These are phyloP conservation scores for Mesoclemmys tuberculata DNA, from an alignment of 2,113 vertebrate genomes.

Conservation along the genomic window DNA sequence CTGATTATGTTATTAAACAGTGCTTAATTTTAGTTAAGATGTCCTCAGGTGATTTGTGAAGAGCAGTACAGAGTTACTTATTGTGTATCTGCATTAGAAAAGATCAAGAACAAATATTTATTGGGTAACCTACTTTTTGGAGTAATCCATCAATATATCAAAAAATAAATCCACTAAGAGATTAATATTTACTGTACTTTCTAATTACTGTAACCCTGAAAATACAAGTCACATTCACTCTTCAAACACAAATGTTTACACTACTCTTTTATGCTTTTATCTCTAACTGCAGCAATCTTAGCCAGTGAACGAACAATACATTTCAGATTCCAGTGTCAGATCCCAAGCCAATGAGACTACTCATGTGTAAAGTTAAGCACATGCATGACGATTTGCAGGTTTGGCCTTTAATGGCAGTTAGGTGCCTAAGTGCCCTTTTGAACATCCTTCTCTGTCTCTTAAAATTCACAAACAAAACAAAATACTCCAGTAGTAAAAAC, in stretches of 20 bases:
- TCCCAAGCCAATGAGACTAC: constrained; percentile 8
- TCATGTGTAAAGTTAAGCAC: neutral
- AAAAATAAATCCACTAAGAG: constrained; percentile 13
- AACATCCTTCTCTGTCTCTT: neutral
- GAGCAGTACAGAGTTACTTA: neutral
- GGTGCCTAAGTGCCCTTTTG: neutral
- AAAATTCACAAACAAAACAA: neutral
- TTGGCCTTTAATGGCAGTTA: neutral
- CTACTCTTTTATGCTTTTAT: constrained; percentile 46
- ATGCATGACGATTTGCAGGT: neutral
- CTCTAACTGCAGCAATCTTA: constrained; percentile 62
- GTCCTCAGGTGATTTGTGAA: neutral
- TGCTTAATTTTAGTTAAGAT: constrained; percentile 11
- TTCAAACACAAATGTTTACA: constrained; percentile 59
- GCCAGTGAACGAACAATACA: constrained; percentile 56
- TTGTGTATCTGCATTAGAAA: neutral
- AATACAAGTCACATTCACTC: neutral
- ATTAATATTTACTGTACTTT: constrained; percentile 32
- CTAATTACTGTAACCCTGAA: constrained; percentile 39
- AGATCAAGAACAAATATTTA: constrained; percentile 33
- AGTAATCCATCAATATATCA: constrained; percentile 33
- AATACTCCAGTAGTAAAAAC: neutral
- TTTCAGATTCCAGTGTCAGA: constrained; percentile 44
- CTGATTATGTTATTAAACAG: neutral
- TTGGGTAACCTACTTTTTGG: constrained; percentile 25